phyloP scores from a whole-genome alignment of 2,797 vertebrate species.

The Tympanoctomys barrerae region DNA sequence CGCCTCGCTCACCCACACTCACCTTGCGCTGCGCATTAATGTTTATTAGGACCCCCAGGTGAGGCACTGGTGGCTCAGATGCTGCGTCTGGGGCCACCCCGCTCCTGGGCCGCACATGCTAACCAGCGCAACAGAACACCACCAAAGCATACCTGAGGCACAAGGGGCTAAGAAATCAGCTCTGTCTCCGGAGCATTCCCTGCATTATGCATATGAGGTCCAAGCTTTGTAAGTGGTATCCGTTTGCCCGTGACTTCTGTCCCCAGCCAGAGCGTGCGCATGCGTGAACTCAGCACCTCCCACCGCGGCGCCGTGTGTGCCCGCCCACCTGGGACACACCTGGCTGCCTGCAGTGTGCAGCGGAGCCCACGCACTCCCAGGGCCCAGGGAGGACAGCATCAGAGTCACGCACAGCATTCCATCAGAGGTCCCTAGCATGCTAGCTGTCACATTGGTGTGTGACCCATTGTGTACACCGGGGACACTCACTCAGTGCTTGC shows the following conservation, averaged over 20 bases:
- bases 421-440: background rate
- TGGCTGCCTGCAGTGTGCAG: background rate
- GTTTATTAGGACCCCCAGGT: background rate
- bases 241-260: background rate
- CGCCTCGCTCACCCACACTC: background rate
- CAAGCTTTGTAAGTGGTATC: background rate
- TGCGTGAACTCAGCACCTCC: background rate
- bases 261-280: fast-evolving
- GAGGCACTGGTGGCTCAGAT: background rate
- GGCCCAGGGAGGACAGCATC: background rate
- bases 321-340: fast-evolving
- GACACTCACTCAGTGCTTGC: background rate
- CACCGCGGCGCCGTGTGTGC: fast-evolving
- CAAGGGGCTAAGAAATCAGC: background rate
- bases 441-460: background rate
- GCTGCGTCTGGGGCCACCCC: background rate
- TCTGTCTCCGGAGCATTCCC: background rate
- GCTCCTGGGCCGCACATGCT: background rate
- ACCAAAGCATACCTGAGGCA: background rate
- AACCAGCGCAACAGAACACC: background rate
- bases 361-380: background rate
- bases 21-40: background rate
- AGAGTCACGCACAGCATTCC: background rate
- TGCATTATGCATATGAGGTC: background rate
- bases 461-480: too few species aligned